These are phyloP conservation scores for Archivesica marissinica DNA, from an alignment of 1,140 invertebrate species.

Conservation along the genomic window DNA sequence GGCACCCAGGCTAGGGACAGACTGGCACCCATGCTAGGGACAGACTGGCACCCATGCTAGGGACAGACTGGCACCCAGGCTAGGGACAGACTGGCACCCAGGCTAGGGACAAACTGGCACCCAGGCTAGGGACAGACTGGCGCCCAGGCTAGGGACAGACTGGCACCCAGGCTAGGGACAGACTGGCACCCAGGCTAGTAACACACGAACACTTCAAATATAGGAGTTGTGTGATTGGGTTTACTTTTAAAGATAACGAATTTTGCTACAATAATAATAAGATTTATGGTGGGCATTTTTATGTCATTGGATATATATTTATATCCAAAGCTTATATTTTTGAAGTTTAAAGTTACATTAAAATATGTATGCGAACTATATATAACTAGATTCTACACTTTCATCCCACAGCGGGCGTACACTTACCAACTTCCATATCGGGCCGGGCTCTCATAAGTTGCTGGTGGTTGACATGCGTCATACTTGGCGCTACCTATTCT, in stretches of 20 bases:
- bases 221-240: neutral
- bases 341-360: neutral
- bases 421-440: constrained; percentile 63
- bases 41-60: too few species aligned
- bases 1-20: too few species aligned
- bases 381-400: too few species aligned
- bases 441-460: constrained; percentile 88
- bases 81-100: too few species aligned
- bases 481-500: constrained; percentile 92
- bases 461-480: constrained; percentile 96
- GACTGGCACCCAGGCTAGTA: neutral
- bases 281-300: neutral
- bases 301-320: neutral
- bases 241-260: too few species aligned
- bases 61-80: too few species aligned
- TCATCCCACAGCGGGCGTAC: constrained; percentile 59
- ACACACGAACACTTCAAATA: neutral
- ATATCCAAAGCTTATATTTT: neutral
- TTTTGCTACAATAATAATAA: neutral
- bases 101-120: too few species aligned
- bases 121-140: too few species aligned
- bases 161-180: too few species aligned
- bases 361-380: neutral
- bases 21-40: too few species aligned
- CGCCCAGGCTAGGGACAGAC: too few species aligned